A percentile compares a stretch with the other conserved stretches of the same genome.
Conservation (phyloP, 2,797 vertebrate species). For the Cossypha caffra region DNA sequence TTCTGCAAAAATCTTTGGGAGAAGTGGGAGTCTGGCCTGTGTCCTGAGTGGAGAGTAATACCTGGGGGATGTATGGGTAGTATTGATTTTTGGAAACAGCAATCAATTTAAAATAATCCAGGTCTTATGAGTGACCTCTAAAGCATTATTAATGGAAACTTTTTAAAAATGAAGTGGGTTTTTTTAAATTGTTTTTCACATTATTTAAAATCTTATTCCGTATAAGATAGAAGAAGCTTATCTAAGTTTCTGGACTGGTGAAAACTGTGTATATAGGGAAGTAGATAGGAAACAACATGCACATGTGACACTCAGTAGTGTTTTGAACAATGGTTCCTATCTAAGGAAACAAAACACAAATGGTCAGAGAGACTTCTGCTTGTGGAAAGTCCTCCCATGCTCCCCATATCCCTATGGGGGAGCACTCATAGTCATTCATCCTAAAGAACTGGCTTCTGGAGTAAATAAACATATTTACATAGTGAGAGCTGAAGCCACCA, state of each 20-base stretch:
- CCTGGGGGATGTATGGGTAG: background rate
- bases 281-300: background rate
- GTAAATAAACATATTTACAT: constrained; percentile 66
- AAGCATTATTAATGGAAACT: background rate
- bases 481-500: constrained; percentile 39
- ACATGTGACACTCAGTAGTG: background rate
- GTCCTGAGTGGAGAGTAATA: background rate
- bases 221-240: background rate
- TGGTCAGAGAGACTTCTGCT: background rate
- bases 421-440: background rate
- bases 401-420: background rate
- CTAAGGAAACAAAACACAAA: background rate
- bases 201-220: background rate
- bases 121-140: background rate
- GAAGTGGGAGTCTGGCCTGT: background rate
- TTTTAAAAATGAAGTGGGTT: background rate
- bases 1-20: background rate
- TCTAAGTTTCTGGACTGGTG: background rate
- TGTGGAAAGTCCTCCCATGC: background rate
- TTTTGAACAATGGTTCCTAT: background rate
- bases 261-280: background rate
- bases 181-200: background rate
- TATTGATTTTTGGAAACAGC: background rate
- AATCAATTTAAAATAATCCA: background rate
- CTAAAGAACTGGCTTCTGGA: constrained; percentile 5